Conservation (phyloP, 2,888 invertebrate species). For the Leptinotarsa juncta region DNA sequence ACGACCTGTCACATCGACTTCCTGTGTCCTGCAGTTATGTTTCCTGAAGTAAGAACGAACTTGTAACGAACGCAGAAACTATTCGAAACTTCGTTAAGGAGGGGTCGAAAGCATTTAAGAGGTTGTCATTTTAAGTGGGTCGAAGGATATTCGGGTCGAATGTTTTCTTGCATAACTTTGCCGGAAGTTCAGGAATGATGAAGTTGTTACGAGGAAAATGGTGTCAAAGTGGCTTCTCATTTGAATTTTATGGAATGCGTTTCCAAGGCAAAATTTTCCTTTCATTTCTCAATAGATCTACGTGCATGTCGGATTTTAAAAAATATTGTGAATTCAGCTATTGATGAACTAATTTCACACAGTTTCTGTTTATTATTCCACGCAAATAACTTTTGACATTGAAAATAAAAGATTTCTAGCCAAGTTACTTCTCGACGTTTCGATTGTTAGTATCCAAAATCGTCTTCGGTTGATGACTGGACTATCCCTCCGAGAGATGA, state of each 20-base stretch:
- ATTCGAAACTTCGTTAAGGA: conserved; percentile 29
- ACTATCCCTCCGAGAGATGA: too few relatives aligned
- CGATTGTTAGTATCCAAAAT: too few relatives aligned
- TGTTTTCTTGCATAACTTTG: conserved; percentile 6
- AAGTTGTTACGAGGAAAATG: background rate
- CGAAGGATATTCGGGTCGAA: background rate
- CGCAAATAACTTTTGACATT: too few relatives aligned
- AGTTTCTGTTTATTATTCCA: too few relatives aligned
- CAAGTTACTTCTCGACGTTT: too few relatives aligned
- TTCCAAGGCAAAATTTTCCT: background rate
- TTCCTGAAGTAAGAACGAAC: conserved; percentile 25
- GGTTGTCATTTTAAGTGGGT: conserved; percentile 15
- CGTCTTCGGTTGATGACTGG: too few relatives aligned
- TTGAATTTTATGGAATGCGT: background rate
- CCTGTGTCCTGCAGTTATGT: conserved; percentile 31
- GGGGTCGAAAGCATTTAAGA: conserved; percentile 20
- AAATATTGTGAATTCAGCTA: too few relatives aligned
- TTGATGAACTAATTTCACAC: too few relatives aligned
- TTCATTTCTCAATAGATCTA: too few relatives aligned
- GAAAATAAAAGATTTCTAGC: too few relatives aligned
- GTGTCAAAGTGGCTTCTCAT: background rate
- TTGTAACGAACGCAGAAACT: conserved; percentile 31
- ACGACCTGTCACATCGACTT: conserved; percentile 49
- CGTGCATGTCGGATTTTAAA: too few relatives aligned
- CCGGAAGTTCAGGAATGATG: background rate